These are phyloP conservation scores for Chelon auratus DNA, from an alignment of 2,797 vertebrate species.

Conservation along the genomic window DNA sequence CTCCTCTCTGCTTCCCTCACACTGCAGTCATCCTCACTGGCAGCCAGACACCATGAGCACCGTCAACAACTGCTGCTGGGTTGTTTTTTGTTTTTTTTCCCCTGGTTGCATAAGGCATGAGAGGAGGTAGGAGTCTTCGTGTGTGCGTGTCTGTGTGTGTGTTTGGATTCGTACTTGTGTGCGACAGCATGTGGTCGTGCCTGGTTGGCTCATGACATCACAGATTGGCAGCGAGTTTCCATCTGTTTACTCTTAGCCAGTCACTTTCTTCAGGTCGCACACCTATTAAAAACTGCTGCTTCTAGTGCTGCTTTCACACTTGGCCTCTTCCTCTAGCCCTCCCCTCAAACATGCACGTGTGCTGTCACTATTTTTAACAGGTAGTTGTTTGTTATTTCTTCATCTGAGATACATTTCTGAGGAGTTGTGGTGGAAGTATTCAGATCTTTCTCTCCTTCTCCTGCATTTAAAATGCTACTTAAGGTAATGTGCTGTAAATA, in stretches of 20 bases:
- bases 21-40: slow-evolving; percentile 45
- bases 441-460: not conserved
- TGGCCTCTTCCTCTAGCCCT: not conserved
- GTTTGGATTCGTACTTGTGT: slow-evolving; percentile 24
- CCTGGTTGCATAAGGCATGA: slow-evolving; percentile 55
- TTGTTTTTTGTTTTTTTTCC: slow-evolving; percentile 41
- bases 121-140: slow-evolving; percentile 49
- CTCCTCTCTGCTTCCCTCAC: slow-evolving; percentile 46
- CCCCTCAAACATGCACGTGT: not conserved
- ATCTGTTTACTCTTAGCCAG: slow-evolving; percentile 66
- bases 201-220: slow-evolving; percentile 69
- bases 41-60: slow-evolving; percentile 50
- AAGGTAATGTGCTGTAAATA: not conserved
- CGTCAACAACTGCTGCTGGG: slow-evolving; percentile 59
- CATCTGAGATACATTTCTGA: not conserved
- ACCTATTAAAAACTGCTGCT: slow-evolving; percentile 18
- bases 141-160: slow-evolving; percentile 8
- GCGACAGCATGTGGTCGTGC: slow-evolving; percentile 47
- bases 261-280: slow-evolving; percentile 43
- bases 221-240: slow-evolving; percentile 49
- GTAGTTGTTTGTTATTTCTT: not conserved
- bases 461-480: not conserved
- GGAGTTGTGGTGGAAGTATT: not conserved
- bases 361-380: not conserved
- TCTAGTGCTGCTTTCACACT: slow-evolving; percentile 11